A percentile compares a stretch with the other conserved stretches of the same genome.
These are phyloP conservation scores for Nyctibius bracteatus DNA, from an alignment of 2,113 vertebrate genomes.

Conservation along the genomic window DNA sequence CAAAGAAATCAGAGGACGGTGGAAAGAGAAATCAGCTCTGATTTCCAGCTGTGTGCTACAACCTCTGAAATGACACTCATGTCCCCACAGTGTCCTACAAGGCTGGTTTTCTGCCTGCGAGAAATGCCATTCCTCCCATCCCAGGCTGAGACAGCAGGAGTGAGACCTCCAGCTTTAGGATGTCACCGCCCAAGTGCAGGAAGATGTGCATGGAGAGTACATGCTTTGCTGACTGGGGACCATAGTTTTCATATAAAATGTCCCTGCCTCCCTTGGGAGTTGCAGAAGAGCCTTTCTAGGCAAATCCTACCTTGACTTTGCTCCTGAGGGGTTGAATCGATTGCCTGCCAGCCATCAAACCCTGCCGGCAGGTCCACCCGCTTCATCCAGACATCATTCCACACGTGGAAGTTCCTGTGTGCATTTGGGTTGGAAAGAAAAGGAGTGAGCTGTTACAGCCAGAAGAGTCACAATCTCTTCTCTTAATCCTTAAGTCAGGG, in stretches of 20 bases:
- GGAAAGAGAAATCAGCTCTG: neutral
- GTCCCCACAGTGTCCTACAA: neutral
- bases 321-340: constrained; percentile 74
- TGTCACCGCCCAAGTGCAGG: neutral
- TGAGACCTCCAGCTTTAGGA: neutral
- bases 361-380: constrained; percentile 54
- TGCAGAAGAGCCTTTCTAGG: neutral
- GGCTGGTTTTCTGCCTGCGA: neutral
- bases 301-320: constrained; percentile 61
- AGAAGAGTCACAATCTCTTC: fast-evolving
- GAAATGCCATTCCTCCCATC: neutral
- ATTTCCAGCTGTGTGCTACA: neutral
- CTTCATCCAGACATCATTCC: constrained; percentile 76
- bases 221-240: neutral
- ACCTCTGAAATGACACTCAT: neutral
- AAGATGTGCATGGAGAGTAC: fast-evolving
- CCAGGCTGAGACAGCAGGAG: neutral
- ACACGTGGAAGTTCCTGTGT: constrained; percentile 70
- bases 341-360: constrained; percentile 69
- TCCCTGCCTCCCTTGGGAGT: neutral
- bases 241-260: neutral
- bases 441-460: neutral
- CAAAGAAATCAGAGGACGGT: neutral
- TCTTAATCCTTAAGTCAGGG: neutral
- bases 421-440: neutral